Evolutionary conservation across 2,888 invertebrate genomes (phyloP).

Genomic region (Cantharis rustica): DNA sequence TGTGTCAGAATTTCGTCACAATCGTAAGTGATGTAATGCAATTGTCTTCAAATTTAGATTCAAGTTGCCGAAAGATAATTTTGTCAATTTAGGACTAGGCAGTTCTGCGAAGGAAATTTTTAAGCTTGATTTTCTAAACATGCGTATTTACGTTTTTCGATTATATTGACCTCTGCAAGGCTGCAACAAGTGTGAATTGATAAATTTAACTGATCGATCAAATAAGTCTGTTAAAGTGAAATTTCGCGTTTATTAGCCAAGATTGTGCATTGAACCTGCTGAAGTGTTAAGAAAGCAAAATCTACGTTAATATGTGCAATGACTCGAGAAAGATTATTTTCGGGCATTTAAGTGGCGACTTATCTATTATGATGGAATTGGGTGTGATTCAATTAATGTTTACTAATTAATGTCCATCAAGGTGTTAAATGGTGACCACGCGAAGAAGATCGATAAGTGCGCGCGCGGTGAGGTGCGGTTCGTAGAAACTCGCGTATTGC

Average conservation of each 20-base stretch:
- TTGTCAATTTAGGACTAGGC: not conserved
- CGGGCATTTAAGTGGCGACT: not conserved
- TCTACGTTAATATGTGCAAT: too few relatives aligned
- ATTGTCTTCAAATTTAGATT: not conserved
- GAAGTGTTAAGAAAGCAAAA: too few relatives aligned
- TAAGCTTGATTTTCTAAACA: not conserved
- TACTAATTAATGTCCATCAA: conserved; percentile 1
- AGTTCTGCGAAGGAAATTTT: not conserved
- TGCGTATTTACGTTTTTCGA: not conserved
- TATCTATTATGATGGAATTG: not conserved
- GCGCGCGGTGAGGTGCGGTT: conserved; percentile 47
- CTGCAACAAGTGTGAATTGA: not conserved
- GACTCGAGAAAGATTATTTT: not conserved
- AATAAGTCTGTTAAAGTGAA: not conserved
- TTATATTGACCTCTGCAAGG: not conserved
- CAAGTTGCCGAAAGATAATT: not conserved
- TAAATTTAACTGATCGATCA: not conserved
- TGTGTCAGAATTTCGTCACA: not conserved
- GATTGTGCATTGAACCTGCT: not conserved
- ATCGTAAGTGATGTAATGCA: not conserved
- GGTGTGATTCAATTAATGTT: not conserved
- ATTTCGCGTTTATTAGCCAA: not conserved
- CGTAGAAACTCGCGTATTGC: conserved; percentile 37
- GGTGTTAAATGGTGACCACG: conserved; percentile 9
- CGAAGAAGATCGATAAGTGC: conserved; percentile 37